Base-by-base conservation (phyloP, 2,797 vertebrate genomes). In the Huso huso region DNA sequence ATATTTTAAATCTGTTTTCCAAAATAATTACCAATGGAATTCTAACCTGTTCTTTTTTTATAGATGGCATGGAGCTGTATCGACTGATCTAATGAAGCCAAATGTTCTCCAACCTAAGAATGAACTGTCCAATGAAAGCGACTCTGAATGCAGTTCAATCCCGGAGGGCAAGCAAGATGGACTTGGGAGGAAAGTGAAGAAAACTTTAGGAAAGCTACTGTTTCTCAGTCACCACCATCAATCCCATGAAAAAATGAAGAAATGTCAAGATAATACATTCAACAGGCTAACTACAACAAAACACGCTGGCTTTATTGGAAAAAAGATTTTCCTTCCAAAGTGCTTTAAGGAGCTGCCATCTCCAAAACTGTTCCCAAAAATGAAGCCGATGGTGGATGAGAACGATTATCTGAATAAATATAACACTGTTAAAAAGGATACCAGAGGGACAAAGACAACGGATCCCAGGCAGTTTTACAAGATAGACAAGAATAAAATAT, bases 61-160 rank as follows among this genome's bases (percentile, higher is more conserved):
- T 68, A 83, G 82, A 61, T 81, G 78, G 77, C 81, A 77, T 8
- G 72, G 72, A 68, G 67, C 70, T 50, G 74, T 75, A 9, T 78
- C 75, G 63, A 74, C 76, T 50, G 77, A 82, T 63, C 68, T 18
- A 18, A 18, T 69, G 3, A 79, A 77, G 48, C 76, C 77, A 69
- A 77, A 73, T 10, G 18, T 70, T 3, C 57, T 77, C 51, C 55
- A 76, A 13, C 79, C 76, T 48, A 73, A 72, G 65, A 69, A 77
- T 1, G 75, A 76, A n/a, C 66, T 69, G 2, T 49, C 63, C 3
- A 71, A 62, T 67, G 73, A 72, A 1, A 73, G 71, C 10, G 68
- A 74, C 37, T 61, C 51, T 11, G 72, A 64, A 53, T 71, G 63
- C 70, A 67, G 68, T 4, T 67, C 69, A 63, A 69, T 49, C 18